Evolutionary conservation across 2,888 invertebrate genomes (phyloP).

Genomic region (Stomorhina lunata): DNA sequence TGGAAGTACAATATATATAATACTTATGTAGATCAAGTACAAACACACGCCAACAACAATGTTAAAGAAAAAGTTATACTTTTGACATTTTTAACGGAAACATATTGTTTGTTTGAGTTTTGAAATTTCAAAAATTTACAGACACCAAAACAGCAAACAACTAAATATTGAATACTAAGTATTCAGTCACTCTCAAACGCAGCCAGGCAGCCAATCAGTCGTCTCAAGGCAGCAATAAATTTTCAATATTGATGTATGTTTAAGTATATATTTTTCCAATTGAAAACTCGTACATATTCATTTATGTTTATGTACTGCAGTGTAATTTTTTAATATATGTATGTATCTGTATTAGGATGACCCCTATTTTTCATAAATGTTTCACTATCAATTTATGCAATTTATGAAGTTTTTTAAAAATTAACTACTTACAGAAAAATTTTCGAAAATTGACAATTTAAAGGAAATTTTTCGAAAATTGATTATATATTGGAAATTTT

Average conservation of each 20-base stretch:
- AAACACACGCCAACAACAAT: neutral
- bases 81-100: conserved; percentile 44
- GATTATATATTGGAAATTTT: too few species aligned
- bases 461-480: too few species aligned
- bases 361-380: too few species aligned
- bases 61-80: conserved; percentile 4
- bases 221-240: neutral
- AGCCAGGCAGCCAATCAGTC: neutral
- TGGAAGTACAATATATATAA: neutral
- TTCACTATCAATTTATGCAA: too few species aligned
- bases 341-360: too few species aligned
- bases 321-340: too few species aligned
- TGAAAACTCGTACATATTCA: too few species aligned
- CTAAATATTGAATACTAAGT: neutral
- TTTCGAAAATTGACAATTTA: too few species aligned
- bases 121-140: neutral
- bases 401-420: too few species aligned
- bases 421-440: too few species aligned
- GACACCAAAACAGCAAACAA: neutral
- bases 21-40: neutral
- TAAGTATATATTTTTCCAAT: neutral
- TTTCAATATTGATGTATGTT: neutral
- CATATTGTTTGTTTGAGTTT: conserved; percentile 26
- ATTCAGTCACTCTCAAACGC: neutral
- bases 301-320: too few species aligned